Base-by-base conservation (phyloP, 2,113 vertebrate genomes). In the Melozone crissalis region DNA sequence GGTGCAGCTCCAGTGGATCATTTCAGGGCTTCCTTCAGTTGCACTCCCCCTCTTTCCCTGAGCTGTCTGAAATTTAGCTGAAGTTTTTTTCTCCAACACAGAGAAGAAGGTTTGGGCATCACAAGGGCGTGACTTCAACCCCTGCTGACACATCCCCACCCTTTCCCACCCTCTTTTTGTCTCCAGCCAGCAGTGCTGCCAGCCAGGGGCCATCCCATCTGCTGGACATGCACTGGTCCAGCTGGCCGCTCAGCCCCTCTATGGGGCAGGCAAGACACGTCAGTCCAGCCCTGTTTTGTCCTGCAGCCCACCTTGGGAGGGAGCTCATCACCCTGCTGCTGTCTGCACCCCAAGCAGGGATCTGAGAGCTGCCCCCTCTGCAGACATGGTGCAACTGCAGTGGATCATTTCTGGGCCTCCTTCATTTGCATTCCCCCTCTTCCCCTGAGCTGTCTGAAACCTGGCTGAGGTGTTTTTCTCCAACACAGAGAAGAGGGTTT, bases 141-240 rank as follows among this genome's bases (percentile, higher is more conserved):
- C 2, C 12, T 13, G 17, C 13, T 31, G 54, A 35, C 17, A 18
- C 0, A 2, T n/a, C 2, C 66, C 55, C 15, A 1, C 5, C 9
- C 28, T 39, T 49, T 51, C 69, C 77, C 43, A 67, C 12, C 9
- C 21, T 41, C 20, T n/a, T 87, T 58, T 58, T 80, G 30, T 54
- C 67, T 30, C 5, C 35, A 59, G 8, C 33, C 8, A 1, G 17
- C 27, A 39, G 41, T 3, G 11, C n/a, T 44, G 41, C 41, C 4
- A 4, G 67, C 46, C 49, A 21, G 37, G 39, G 3, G 30, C 17
- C 13, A 41, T 47, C 14, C 22, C 46, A n/a, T n/a, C n/a, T n/a
- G n/a, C n/a, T n/a, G n/a, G 82, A 37, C 23, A 49, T 10, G 43
- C 39, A 16, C 31, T 26, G 18, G 54, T 58, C 73, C 73, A 94